Conservation (phyloP, 2,113 vertebrate species). For the Thryonomys swinderianus region DNA sequence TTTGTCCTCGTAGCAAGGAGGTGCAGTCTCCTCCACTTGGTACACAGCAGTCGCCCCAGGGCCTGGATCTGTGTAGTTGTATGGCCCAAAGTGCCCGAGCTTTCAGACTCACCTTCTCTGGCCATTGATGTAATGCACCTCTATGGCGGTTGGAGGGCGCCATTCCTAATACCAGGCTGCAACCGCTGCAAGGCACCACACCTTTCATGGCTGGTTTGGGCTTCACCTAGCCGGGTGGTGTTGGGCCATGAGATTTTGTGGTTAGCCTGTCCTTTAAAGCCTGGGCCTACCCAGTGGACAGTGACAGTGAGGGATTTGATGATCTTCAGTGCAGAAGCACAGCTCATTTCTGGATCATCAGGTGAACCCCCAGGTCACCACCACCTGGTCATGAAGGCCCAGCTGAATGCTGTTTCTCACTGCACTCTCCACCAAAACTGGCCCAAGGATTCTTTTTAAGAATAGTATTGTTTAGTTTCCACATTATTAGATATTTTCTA, state of each 20-base stretch:
- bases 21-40: not conserved
- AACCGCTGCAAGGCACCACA: not conserved
- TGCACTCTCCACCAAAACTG: constrained; percentile 72
- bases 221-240: not conserved
- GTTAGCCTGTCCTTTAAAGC: not conserved
- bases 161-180: not conserved
- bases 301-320: too few relatives aligned
- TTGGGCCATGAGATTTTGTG: not conserved
- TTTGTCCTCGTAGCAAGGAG: not conserved
- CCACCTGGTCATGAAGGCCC: too few relatives aligned
- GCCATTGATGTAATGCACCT: not conserved
- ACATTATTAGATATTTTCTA: constrained; percentile 40
- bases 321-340: not conserved
- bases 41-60: not conserved
- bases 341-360: not conserved
- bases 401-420: not conserved
- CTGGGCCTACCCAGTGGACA: not conserved
- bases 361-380: constrained; percentile 6
- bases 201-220: not conserved
- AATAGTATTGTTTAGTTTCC: constrained; percentile 7
- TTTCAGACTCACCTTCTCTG: not conserved
- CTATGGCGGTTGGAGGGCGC: not conserved
- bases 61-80: not conserved
- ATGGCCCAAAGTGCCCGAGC: not conserved
- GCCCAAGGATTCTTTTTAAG: not conserved